Evolutionary conservation across 2,113 vertebrate species (phyloP).

Genomic region (Taurulus bubalis): DNA sequence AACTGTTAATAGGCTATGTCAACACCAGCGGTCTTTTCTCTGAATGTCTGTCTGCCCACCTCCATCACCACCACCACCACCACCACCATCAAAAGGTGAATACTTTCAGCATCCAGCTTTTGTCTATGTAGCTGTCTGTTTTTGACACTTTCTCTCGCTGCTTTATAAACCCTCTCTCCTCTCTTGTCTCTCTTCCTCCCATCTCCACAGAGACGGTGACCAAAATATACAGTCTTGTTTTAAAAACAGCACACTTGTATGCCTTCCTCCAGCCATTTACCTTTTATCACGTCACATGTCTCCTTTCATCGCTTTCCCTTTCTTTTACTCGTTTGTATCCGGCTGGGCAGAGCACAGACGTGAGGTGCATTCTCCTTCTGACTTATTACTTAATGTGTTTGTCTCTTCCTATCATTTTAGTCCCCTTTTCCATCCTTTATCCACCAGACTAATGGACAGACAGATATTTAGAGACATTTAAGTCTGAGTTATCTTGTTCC

Average conservation of each 20-base stretch:
- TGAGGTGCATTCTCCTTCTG: conserved; percentile 56
- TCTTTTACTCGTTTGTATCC: conserved; percentile 64
- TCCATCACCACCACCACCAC: not conserved
- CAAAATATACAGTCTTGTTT: conserved; percentile 67
- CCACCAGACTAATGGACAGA: conserved; percentile 37
- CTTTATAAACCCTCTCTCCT: conserved; percentile 64
- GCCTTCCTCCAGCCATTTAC: conserved; percentile 64
- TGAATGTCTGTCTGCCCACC: conserved; percentile 28
- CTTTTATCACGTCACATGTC: conserved; percentile 47
- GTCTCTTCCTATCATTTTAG: conserved; percentile 45
- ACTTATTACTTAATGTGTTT: conserved; percentile 59
- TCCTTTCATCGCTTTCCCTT: conserved; percentile 67
- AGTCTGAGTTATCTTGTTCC: conserved; percentile 14
- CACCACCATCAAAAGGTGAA: conserved; percentile 68
- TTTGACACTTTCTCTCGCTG: conserved; percentile 69
- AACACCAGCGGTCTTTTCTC: conserved; percentile 57
- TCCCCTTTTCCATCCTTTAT: conserved; percentile 26
- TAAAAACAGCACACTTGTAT: conserved; percentile 53
- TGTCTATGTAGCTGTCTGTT: conserved; percentile 73
- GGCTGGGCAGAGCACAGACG: conserved; percentile 35
- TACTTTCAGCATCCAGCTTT: conserved; percentile 67
- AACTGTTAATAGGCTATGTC: conserved; percentile 69
- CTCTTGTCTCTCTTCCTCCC: conserved; percentile 55
- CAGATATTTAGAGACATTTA: conserved; percentile 36
- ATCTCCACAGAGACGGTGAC: conserved; percentile 55